phyloP scores from a whole-genome alignment of 2,797 vertebrate genomes.

The Smutsia gigantea region DNA sequence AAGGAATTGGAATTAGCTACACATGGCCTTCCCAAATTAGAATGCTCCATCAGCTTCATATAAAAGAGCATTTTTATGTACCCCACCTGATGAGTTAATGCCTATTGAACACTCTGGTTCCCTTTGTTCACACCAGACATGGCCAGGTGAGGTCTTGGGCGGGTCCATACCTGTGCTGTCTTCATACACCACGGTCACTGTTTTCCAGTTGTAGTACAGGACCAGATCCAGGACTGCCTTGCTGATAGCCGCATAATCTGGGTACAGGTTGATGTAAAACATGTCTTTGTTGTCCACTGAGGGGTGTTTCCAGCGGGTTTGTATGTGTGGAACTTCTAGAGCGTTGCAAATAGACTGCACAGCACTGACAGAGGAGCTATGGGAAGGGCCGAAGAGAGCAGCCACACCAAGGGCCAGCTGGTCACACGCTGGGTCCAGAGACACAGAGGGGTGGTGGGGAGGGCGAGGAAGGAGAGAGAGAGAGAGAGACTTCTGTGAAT shows the following conservation, averaged over 20 bases:
- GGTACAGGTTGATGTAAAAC: slow-evolving; percentile 98
- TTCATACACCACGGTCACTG: slow-evolving; percentile 97
- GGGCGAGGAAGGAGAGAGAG: fast-evolving
- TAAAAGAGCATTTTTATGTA: not conserved
- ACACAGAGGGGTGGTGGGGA: not conserved
- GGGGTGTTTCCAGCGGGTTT: slow-evolving; percentile 98
- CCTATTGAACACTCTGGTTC: not conserved
- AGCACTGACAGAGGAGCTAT: slow-evolving; percentile 97
- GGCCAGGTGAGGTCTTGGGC: no score
- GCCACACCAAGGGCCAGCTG: slow-evolving; percentile 97
- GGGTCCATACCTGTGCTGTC: slow-evolving; percentile 93
- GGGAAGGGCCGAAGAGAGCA: slow-evolving; percentile 96
- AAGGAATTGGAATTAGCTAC: not conserved
- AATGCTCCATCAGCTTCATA: not conserved
- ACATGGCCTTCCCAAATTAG: not conserved
- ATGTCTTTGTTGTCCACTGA: slow-evolving; percentile 95
- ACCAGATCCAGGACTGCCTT: slow-evolving; percentile 96
- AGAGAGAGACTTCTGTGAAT: slow-evolving; percentile 57
- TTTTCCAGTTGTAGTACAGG: slow-evolving; percentile 97
- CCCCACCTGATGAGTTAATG: not conserved
- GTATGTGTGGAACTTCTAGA: slow-evolving; percentile 98
- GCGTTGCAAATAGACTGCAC: slow-evolving; percentile 99
- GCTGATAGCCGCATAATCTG: slow-evolving; percentile 97
- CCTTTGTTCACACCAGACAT: not conserved
- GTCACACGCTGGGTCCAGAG: slow-evolving; percentile 91